Evolutionary conservation across 2,113 vertebrate species (phyloP).

Genomic region (Melanostigma gelatinosum): DNA sequence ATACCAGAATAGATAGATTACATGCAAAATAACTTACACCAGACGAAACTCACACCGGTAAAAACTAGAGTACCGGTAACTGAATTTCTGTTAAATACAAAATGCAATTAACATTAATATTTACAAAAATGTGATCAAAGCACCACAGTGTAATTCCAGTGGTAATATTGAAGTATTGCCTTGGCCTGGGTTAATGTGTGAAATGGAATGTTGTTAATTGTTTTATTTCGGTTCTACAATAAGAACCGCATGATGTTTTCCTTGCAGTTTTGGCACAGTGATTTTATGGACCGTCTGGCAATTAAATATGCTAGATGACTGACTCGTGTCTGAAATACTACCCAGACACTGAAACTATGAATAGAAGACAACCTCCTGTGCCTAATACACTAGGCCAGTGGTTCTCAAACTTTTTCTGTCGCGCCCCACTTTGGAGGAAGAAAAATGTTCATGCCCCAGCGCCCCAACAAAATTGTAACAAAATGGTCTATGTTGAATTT

Average conservation of each 20-base stretch:
- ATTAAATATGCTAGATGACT: conserved; percentile 39
- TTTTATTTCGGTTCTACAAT: conserved; percentile 11
- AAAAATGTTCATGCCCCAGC: too few species aligned
- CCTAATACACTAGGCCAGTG: too few species aligned
- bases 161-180: neutral
- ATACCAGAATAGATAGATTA: neutral
- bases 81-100: neutral
- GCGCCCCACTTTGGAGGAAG: too few species aligned
- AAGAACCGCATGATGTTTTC: conserved; percentile 18
- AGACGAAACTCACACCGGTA: neutral
- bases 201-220: conserved; percentile 2
- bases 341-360: conserved; percentile 29
- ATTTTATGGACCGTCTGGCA: conserved; percentile 47
- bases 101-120: neutral
- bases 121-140: neutral
- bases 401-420: too few species aligned
- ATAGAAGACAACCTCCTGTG: conserved; percentile 30
- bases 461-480: too few species aligned
- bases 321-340: conserved; percentile 54
- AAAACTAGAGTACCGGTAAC: neutral
- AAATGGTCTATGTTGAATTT: too few species aligned
- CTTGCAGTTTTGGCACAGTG: conserved; percentile 12
- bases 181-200: neutral
- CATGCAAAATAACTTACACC: neutral
- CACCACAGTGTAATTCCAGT: neutral